Percentiles rank a stretch among this genome's conserved stretches.
Evolutionary conservation across 2,888 invertebrate species (phyloP).

Genomic region (Agrochola macilenta): DNA sequence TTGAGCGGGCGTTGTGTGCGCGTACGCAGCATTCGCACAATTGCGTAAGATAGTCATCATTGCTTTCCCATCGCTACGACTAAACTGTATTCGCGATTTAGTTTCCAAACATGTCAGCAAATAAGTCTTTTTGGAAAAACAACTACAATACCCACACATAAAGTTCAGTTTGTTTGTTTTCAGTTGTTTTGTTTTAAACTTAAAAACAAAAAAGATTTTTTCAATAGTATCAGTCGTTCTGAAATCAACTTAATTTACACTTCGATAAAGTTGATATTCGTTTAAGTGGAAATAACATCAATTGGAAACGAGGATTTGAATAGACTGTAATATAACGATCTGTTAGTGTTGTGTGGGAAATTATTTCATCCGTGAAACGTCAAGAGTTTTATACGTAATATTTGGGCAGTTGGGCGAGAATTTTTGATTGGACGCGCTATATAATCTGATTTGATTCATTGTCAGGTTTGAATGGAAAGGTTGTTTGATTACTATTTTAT

Average conservation of each 20-base stretch:
- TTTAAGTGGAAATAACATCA: background rate
- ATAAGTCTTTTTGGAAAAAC: background rate
- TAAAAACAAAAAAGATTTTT: too few relatives aligned
- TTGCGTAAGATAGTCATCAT: slow-evolving; percentile 63
- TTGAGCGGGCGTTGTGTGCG: slow-evolving; percentile 40
- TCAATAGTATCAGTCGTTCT: background rate
- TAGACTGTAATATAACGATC: slow-evolving; percentile 9
- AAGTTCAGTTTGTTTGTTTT: background rate
- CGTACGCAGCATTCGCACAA: slow-evolving; percentile 60
- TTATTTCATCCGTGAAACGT: slow-evolving; percentile 35
- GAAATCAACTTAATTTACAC: background rate
- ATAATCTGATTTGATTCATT: slow-evolving; percentile 46
- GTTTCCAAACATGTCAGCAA: background rate
- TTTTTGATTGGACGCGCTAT: slow-evolving; percentile 39
- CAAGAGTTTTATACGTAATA: slow-evolving; percentile 39
- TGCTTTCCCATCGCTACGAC: slow-evolving; percentile 67
- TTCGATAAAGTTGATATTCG: background rate
- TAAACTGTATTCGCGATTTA: slow-evolving; percentile 6
- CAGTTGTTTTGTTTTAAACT: too few relatives aligned
- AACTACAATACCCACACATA: background rate
- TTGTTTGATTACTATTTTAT: slow-evolving; percentile 27
- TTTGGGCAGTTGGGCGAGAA: slow-evolving; percentile 22
- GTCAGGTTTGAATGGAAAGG: slow-evolving; percentile 7
- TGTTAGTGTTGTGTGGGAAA: slow-evolving; percentile 53
- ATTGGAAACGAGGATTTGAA: background rate